phyloP scores from a whole-genome alignment of 2,888 invertebrate species.

The Sarcophaga carnaria region DNA sequence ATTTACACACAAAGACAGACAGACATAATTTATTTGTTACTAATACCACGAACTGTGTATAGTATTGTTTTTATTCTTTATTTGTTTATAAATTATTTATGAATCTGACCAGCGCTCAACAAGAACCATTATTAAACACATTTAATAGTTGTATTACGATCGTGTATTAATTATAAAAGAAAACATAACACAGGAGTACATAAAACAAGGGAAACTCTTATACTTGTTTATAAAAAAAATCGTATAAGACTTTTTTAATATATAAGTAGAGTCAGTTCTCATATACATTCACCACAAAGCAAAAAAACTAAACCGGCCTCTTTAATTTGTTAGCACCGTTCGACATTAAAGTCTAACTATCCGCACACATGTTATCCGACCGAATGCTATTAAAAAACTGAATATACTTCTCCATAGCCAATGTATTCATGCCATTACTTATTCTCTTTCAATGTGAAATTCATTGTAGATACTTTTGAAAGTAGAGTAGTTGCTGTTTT shows the following conservation, averaged over 20 bases:
- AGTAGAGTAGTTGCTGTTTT: conserved; percentile 11
- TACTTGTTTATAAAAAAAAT: conserved; percentile 17
- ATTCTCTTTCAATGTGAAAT: conserved; percentile 1
- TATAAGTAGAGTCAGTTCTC: background rate
- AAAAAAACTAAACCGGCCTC: conserved; percentile 43
- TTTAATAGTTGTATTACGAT: conserved; percentile 43
- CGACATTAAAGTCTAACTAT: conserved; percentile 23
- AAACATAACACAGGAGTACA: conserved; percentile 24
- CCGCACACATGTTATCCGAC: conserved; percentile 51
- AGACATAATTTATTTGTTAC: conserved; percentile 36
- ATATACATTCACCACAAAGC: background rate
- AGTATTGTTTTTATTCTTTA: conserved; percentile 20
- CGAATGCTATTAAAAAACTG: conserved; percentile 60
- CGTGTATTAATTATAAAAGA: conserved; percentile 39
- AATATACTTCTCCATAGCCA: conserved; percentile 33
- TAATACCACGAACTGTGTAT: conserved; percentile 33
- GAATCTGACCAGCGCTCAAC: conserved; percentile 29
- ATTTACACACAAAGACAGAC: conserved; percentile 33
- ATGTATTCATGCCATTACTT: conserved; percentile 10
- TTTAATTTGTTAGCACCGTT: conserved; percentile 6
- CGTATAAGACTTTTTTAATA: conserved; percentile 19
- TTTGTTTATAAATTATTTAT: conserved; percentile 18
- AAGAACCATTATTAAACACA: conserved; percentile 14
- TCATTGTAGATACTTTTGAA: background rate
- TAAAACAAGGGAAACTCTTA: conserved; percentile 31